A percentile compares a stretch with the other conserved stretches of the same genome.
Conservation (phyloP, 2,888 invertebrate species). For the Euplexia lucipara region DNA sequence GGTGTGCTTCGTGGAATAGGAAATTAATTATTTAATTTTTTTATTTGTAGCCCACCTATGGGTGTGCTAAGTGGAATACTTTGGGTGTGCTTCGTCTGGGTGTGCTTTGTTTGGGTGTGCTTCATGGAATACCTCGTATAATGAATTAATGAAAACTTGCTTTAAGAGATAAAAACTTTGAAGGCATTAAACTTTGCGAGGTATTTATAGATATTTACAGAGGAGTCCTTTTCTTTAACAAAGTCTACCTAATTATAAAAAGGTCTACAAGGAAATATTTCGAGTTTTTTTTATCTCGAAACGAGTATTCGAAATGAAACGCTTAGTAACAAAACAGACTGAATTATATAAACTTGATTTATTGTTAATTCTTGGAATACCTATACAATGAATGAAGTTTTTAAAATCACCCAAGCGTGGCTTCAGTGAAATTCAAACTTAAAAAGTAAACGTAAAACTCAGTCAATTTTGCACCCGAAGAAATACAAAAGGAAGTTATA, state of each 20-base stretch:
- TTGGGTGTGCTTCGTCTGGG: too few relatives aligned
- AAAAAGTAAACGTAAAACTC: constrained; percentile 35
- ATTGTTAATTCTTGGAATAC: too few relatives aligned
- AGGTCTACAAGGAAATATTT: too few relatives aligned
- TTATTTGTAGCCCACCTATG: too few relatives aligned
- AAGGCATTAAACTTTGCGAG: constrained; percentile 70
- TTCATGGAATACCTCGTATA: too few relatives aligned
- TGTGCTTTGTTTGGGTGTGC: too few relatives aligned
- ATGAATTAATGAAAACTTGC: constrained; percentile 69
- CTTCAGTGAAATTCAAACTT: not conserved
- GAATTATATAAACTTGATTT: too few relatives aligned
- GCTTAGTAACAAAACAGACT: not conserved
- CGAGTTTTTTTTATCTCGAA: too few relatives aligned
- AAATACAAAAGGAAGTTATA: constrained; percentile 56
- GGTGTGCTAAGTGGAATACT: too few relatives aligned
- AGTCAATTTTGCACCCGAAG: constrained; percentile 40
- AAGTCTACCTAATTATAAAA: too few relatives aligned
- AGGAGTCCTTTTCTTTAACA: constrained; percentile 61
- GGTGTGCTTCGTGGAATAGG: too few relatives aligned
- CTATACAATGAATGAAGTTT: not conserved
- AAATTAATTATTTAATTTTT: too few relatives aligned
- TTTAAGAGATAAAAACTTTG: constrained; percentile 77
- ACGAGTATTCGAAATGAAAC: not conserved
- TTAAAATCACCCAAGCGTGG: not conserved
- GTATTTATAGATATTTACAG: constrained; percentile 64